A percentile compares a stretch with the other conserved stretches of the same genome.
phyloP scores from a whole-genome alignment of 2,113 vertebrate genomes.

The Sapayoa aenigma region DNA sequence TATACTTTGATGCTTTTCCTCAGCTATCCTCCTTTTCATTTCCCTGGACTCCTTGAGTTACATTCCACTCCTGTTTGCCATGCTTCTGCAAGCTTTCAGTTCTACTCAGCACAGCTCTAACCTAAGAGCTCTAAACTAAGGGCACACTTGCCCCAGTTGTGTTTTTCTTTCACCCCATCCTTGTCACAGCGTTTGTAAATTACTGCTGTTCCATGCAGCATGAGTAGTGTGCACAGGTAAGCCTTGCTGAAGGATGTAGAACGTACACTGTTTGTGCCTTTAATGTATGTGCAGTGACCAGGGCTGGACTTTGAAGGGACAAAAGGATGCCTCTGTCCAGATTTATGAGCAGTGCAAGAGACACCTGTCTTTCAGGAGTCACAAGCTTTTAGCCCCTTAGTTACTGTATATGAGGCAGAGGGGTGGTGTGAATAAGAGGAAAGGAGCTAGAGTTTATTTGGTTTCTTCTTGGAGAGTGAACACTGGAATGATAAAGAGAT shows the following conservation, averaged over 20 bases:
- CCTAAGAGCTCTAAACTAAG: neutral
- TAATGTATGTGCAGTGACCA: neutral
- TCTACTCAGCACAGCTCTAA: neutral
- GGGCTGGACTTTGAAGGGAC: neutral
- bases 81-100: neutral
- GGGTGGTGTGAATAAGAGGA: neutral
- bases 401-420: neutral
- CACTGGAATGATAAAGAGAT: neutral
- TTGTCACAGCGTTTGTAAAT: neutral
- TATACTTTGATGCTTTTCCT: neutral
- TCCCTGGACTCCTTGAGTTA: neutral
- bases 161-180: neutral
- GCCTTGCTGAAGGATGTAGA: neutral
- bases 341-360: neutral
- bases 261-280: neutral
- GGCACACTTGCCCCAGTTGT: neutral
- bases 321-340: neutral
- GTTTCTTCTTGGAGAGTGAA: neutral
- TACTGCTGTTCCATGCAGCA: neutral
- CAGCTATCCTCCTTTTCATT: neutral
- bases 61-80: neutral
- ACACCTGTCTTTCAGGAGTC: neutral
- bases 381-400: neutral
- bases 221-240: neutral
- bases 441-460: neutral